Percentiles rank a stretch among this genome's conserved stretches.
These are phyloP conservation scores for Erpobdella octoculata DNA, from an alignment of 2,888 invertebrate genomes.

Conservation along the genomic window DNA sequence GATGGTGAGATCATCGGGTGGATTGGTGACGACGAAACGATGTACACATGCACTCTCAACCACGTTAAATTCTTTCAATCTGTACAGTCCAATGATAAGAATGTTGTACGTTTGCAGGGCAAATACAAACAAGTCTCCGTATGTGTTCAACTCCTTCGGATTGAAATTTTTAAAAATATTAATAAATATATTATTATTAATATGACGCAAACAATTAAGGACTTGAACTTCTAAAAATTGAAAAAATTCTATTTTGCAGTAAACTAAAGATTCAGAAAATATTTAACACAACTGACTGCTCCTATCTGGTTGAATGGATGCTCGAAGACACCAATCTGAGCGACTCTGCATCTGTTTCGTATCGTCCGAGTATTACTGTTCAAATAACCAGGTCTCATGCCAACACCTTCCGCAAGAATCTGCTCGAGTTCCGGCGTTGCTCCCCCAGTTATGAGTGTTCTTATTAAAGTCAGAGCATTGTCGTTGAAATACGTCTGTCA, in stretches of 20 bases:
- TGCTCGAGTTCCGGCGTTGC: constrained; percentile 98
- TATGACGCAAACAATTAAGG: background rate
- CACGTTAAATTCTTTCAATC: constrained; percentile 33
- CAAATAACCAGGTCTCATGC: constrained; percentile 92
- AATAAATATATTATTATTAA: background rate
- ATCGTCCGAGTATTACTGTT: constrained; percentile 91
- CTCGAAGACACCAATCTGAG: constrained; percentile 92
- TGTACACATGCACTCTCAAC: constrained; percentile 53
- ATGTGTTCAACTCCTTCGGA: constrained; percentile 77
- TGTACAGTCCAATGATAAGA: constrained; percentile 63
- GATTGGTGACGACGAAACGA: constrained; percentile 98
- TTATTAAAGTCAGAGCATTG: constrained; percentile 95
- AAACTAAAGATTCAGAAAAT: no score
- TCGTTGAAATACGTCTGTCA: constrained; percentile 97
- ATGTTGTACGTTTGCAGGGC: constrained; percentile 90
- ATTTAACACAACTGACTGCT: constrained; percentile 48
- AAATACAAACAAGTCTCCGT: constrained; percentile 92
- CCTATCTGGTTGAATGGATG: constrained; percentile 93
- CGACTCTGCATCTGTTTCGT: constrained; percentile 91
- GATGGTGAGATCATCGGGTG: constrained; percentile 92
- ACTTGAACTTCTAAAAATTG: no score
- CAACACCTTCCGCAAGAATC: constrained; percentile 97
- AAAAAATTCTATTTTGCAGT: no score
- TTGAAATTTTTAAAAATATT: background rate
- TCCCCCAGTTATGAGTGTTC: constrained; percentile 97